phyloP scores from a whole-genome alignment of 2,113 vertebrate genomes.

The Pungitius pungitius region DNA sequence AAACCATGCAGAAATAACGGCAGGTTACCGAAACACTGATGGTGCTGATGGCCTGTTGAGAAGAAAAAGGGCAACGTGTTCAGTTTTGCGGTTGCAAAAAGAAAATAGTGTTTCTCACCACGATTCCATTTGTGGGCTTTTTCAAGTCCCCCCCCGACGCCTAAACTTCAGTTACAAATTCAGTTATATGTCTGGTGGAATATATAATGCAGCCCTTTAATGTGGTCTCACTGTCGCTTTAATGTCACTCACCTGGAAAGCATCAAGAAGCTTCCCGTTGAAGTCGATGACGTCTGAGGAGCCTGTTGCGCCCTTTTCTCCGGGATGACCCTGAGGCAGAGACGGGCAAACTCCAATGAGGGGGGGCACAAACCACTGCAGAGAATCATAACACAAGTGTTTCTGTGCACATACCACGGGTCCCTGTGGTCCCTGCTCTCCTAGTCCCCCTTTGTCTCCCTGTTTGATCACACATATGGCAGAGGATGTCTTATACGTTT shows the following conservation, averaged over 20 bases:
- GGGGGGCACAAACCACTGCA: neutral
- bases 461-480: constrained; percentile 41
- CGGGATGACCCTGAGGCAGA: constrained; percentile 83
- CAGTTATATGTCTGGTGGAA: neutral
- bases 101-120: constrained; percentile 5
- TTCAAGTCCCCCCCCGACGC: constrained; percentile 7
- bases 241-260: constrained; percentile 85
- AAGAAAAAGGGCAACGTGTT: constrained; percentile 59
- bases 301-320: constrained; percentile 86
- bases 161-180: constrained; percentile 16
- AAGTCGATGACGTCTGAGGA: constrained; percentile 91
- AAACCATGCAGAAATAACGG: constrained; percentile 70
- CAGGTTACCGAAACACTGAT: constrained; percentile 83
- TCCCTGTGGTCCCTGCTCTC: constrained; percentile 76
- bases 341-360: neutral
- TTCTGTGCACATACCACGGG: constrained; percentile 63
- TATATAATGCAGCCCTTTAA: constrained; percentile 1
- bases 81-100: constrained; percentile 7
- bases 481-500: too few relatives aligned
- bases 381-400: neutral
- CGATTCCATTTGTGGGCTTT: neutral
- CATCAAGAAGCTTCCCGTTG: constrained; percentile 89
- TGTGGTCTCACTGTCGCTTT: neutral
- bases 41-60: constrained; percentile 81
- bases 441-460: constrained; percentile 81